These are phyloP conservation scores for Vombatus ursinus DNA, from an alignment of 2,113 vertebrate species.

Conservation along the genomic window DNA sequence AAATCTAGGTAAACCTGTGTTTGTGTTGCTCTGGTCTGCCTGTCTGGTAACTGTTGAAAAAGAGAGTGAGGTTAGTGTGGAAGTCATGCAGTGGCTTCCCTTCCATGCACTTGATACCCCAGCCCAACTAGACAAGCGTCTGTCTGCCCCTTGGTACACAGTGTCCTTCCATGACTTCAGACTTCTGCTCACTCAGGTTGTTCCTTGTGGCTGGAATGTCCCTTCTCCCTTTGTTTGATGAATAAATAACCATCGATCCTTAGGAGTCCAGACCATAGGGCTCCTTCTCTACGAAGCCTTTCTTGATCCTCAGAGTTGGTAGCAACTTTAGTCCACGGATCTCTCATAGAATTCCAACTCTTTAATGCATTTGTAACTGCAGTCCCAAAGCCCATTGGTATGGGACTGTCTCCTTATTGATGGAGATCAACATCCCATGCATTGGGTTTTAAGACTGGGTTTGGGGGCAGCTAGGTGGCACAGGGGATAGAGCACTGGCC, in stretches of 20 bases:
- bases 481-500: too few species aligned
- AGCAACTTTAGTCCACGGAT: too few species aligned
- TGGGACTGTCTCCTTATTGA: neutral
- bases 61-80: neutral
- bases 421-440: neutral
- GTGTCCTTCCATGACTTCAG: neutral
- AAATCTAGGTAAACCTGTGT: neutral
- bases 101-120: neutral
- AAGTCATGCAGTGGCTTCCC: neutral
- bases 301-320: neutral
- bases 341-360: neutral
- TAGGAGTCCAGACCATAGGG: neutral
- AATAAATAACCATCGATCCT: neutral
- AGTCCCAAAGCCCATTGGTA: neutral
- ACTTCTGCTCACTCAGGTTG: neutral
- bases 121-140: neutral
- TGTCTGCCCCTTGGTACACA: too few species aligned
- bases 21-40: too few species aligned
- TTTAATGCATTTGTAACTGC: neutral
- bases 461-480: too few species aligned
- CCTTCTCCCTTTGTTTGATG: neutral
- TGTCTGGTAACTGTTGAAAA: too few species aligned
- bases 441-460: neutral
- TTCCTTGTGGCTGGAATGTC: neutral
- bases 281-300: neutral